Conservation (phyloP, 1,140 invertebrate genomes). For the Hydropsyche tenuis region DNA sequence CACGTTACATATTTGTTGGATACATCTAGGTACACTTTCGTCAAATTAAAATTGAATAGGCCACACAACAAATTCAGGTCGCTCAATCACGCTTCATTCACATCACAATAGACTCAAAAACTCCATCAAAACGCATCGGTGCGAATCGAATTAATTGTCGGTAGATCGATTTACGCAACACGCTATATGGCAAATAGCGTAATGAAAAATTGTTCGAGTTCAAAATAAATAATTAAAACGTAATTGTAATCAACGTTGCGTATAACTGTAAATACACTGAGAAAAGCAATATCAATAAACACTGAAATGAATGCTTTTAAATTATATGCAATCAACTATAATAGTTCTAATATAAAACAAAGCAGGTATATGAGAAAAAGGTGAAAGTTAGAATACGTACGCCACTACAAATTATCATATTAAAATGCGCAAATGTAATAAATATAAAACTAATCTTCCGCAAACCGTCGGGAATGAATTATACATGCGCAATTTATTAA, state of each 20-base stretch:
- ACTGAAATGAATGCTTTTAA: too few relatives aligned
- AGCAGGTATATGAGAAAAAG: too few relatives aligned
- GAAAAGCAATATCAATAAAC: too few relatives aligned
- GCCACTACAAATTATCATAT: too few relatives aligned
- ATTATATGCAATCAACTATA: too few relatives aligned
- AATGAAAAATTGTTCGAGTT: background rate
- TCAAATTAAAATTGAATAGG: constrained; percentile 5
- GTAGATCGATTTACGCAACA: background rate
- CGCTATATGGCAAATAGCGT: background rate
- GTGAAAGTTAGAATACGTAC: too few relatives aligned
- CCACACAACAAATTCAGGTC: background rate
- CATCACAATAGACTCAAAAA: background rate
- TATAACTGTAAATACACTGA: background rate
- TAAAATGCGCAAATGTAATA: too few relatives aligned
- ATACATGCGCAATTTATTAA: too few relatives aligned
- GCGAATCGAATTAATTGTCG: constrained; percentile 22
- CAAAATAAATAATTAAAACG: background rate
- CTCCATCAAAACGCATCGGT: constrained; percentile 8
- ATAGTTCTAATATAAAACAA: too few relatives aligned
- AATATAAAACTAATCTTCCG: too few relatives aligned
- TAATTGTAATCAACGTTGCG: background rate
- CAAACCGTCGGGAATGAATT: too few relatives aligned
- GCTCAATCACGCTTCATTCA: background rate
- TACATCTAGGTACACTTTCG: background rate
- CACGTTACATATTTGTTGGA: background rate